Evolutionary conservation across 2,888 invertebrate genomes (phyloP).

Genomic region (Tachystola acroxantha): DNA sequence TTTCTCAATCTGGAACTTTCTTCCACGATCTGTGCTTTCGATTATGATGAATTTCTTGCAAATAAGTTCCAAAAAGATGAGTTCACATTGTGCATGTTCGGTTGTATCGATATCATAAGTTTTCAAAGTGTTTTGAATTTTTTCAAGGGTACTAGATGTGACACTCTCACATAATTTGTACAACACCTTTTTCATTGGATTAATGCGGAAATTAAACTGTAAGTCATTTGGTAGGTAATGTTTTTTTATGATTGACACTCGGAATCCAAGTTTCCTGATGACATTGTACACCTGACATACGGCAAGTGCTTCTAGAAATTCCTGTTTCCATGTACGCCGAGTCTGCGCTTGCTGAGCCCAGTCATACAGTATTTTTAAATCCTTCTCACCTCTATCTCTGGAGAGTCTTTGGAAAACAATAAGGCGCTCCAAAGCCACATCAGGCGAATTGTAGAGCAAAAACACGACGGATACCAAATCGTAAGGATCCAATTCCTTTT

Average conservation of each 20-base stretch:
- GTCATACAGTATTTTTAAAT: slow-evolving; percentile 50
- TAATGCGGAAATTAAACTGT: slow-evolving; percentile 35
- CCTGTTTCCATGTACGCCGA: slow-evolving; percentile 47
- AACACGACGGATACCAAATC: slow-evolving; percentile 64
- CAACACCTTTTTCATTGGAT: slow-evolving; percentile 54
- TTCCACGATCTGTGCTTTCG: slow-evolving; percentile 5
- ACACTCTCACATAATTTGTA: slow-evolving; percentile 61
- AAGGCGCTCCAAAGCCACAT: slow-evolving; percentile 57
- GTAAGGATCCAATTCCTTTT: slow-evolving; percentile 53
- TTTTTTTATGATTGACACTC: slow-evolving; percentile 37
- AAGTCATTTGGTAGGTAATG: slow-evolving; percentile 44
- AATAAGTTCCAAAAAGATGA: slow-evolving; percentile 55
- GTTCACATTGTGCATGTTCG: slow-evolving; percentile 53
- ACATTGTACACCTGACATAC: slow-evolving; percentile 52
- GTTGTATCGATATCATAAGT: slow-evolving; percentile 45
- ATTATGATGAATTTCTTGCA: slow-evolving; percentile 48
- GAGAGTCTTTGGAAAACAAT: slow-evolving; percentile 50
- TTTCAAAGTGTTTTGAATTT: slow-evolving; percentile 45
- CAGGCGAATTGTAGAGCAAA: slow-evolving; percentile 57
- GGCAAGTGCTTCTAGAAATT: slow-evolving; percentile 61
- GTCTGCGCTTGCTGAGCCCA: slow-evolving; percentile 48
- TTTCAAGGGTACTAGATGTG: slow-evolving; percentile 36
- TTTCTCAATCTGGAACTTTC: slow-evolving; percentile 29
- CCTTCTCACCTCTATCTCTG: slow-evolving; percentile 35
- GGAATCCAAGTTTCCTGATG: slow-evolving; percentile 54